phyloP scores from a whole-genome alignment of 2,888 invertebrate species.

The Meiosimyza decipiens region DNA sequence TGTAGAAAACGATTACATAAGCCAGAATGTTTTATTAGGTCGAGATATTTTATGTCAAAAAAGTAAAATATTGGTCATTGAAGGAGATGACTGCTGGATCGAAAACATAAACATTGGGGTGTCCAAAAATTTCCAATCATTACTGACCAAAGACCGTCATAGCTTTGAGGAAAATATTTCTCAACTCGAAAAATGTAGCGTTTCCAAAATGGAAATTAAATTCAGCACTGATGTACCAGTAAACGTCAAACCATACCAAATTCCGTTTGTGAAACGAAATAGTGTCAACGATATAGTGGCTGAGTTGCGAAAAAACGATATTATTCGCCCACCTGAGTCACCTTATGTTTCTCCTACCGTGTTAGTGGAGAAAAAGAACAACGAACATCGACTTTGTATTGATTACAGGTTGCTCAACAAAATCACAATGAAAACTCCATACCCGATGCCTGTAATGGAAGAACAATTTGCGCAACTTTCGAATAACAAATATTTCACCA shows the following conservation, averaged over 20 bases:
- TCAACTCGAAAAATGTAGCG: too few relatives aligned
- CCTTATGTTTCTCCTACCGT: slow-evolving; percentile 44
- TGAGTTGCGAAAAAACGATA: slow-evolving; percentile 34
- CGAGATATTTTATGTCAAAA: slow-evolving; percentile 31
- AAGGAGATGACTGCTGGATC: too few relatives aligned
- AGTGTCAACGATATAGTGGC: slow-evolving; percentile 12
- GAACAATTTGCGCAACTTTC: slow-evolving; percentile 39
- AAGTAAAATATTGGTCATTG: slow-evolving; percentile 36
- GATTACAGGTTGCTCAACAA: slow-evolving; percentile 29
- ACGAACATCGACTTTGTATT: slow-evolving; percentile 40
- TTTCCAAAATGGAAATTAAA: too few relatives aligned
- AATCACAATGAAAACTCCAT: slow-evolving; percentile 38
- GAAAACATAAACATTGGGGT: too few relatives aligned
- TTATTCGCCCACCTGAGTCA: slow-evolving; percentile 39
- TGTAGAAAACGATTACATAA: too few relatives aligned
- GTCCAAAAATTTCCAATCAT: not conserved
- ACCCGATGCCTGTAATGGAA: slow-evolving; percentile 44
- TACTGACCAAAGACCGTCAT: slow-evolving; percentile 6
- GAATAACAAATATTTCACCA: slow-evolving; percentile 27
- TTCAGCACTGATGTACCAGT: too few relatives aligned
- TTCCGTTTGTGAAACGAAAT: too few relatives aligned
- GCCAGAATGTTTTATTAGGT: too few relatives aligned
- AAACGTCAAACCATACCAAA: too few relatives aligned
- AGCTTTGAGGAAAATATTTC: not conserved
- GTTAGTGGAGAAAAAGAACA: slow-evolving; percentile 43